phyloP scores from a whole-genome alignment of 2,888 invertebrate species.

The Teinopalpus imperialis region DNA sequence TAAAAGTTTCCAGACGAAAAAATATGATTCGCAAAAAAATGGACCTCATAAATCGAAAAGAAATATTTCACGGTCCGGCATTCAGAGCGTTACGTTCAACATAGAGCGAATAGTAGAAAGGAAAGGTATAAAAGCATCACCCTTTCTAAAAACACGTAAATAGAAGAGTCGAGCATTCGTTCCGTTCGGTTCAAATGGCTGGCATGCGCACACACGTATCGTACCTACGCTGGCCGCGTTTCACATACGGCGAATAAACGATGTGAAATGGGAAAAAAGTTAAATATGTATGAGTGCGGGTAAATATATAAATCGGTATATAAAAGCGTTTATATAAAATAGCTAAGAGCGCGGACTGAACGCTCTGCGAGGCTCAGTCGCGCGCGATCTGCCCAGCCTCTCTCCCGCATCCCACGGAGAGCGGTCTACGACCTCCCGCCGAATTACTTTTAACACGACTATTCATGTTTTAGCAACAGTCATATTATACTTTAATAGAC shows the following conservation, averaged over 20 bases:
- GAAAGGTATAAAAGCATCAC: conserved; percentile 79
- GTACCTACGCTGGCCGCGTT: conserved; percentile 47
- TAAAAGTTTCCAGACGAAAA: conserved; percentile 55
- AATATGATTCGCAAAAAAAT: conserved; percentile 59
- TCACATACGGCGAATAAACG: conserved; percentile 77
- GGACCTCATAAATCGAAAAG: conserved; percentile 74
- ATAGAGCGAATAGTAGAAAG: conserved; percentile 72
- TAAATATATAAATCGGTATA: conserved; percentile 82
- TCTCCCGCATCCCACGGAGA: conserved; percentile 37
- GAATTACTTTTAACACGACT: conserved; percentile 21
- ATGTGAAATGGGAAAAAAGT: conserved; percentile 81
- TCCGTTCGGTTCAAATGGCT: conserved; percentile 58
- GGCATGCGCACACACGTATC: conserved; percentile 57
- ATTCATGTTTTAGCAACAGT: conserved; percentile 20
- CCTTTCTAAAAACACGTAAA: conserved; percentile 81
- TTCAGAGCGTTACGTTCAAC: conserved; percentile 66
- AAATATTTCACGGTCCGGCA: conserved; percentile 68
- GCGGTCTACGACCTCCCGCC: conserved; percentile 25
- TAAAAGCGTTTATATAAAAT: conserved; percentile 75
- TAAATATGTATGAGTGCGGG: conserved; percentile 82
- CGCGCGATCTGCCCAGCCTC: conserved; percentile 53
- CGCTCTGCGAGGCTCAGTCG: conserved; percentile 62
- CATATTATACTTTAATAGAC: conserved; percentile 12
- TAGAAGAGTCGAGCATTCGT: conserved; percentile 57
- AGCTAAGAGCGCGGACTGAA: conserved; percentile 58